These are phyloP conservation scores for Caloenas nicobarica DNA, from an alignment of 2,113 vertebrate species.

Conservation along the genomic window DNA sequence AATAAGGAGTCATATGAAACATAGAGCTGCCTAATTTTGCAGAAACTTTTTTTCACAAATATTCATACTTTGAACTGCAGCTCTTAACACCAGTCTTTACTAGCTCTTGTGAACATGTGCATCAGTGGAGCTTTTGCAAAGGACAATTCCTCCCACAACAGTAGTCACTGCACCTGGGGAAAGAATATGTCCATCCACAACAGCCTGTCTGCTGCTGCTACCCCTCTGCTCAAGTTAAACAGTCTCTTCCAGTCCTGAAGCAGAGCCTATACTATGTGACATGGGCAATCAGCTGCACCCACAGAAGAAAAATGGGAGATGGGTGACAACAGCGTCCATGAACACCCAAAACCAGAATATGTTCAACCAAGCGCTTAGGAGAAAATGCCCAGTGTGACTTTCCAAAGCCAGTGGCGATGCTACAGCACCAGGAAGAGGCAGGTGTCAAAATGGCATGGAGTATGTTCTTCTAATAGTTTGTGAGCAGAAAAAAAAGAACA, in stretches of 20 bases:
- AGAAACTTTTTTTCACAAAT: background rate
- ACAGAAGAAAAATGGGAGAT: background rate
- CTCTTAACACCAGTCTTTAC: background rate
- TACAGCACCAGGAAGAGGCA: background rate
- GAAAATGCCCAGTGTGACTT: background rate
- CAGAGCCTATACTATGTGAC: background rate
- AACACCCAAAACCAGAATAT: background rate
- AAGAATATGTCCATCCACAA: background rate
- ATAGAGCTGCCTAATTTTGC: background rate
- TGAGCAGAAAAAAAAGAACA: background rate
- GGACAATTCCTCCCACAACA: background rate
- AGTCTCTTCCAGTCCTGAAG: background rate
- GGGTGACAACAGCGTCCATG: background rate
- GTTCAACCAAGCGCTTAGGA: background rate
- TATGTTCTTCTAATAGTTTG: background rate
- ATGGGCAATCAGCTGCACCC: background rate
- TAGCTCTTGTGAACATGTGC: background rate
- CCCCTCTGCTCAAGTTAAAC: background rate
- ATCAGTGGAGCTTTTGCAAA: background rate
- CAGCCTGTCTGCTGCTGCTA: background rate
- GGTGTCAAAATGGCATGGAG: background rate
- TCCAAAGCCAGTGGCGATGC: background rate
- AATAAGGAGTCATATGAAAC: background rate
- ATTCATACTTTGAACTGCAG: background rate
- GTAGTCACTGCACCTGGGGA: background rate